Evolutionary conservation across 2,113 vertebrate species (phyloP).

Genomic region (Mus spicilegus): DNA sequence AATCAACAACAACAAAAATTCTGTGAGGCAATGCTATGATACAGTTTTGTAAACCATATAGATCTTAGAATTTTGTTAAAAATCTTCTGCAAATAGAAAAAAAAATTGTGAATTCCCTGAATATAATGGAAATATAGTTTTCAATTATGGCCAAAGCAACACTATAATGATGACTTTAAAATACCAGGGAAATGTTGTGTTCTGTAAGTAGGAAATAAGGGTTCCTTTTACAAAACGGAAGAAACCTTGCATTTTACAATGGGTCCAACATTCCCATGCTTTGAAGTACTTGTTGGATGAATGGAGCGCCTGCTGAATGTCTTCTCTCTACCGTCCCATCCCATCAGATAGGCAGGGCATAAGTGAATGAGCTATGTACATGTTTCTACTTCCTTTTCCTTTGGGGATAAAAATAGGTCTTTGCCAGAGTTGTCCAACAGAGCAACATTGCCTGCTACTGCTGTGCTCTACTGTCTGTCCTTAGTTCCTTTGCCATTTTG

Average conservation of each 20-base stretch:
- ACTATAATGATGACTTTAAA: conserved; percentile 65
- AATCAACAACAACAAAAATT: neutral
- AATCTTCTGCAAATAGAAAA: conserved; percentile 57
- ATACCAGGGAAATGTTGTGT: conserved; percentile 13
- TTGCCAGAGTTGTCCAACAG: neutral
- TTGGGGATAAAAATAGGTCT: neutral
- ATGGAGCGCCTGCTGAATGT: conserved; percentile 52
- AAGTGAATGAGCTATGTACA: neutral
- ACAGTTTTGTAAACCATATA: conserved; percentile 35
- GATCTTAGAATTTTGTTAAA: conserved; percentile 69
- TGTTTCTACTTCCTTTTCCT: neutral
- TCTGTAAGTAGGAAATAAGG: conserved; percentile 48
- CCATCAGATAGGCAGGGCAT: neutral
- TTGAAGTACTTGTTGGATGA: conserved; percentile 11
- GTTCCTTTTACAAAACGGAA: conserved; percentile 65
- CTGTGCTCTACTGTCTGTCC: neutral
- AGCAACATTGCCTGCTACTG: neutral
- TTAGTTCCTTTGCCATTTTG: neutral
- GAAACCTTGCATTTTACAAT: conserved; percentile 4
- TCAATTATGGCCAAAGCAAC: conserved; percentile 62
- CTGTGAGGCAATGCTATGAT: neutral
- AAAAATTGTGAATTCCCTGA: conserved; percentile 51
- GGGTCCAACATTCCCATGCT: conserved; percentile 41
- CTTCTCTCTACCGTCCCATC: neutral
- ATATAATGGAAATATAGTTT: conserved; percentile 63